Evolutionary conservation across 2,113 vertebrate species (phyloP).

Genomic region (Eonycteris spelaea): DNA sequence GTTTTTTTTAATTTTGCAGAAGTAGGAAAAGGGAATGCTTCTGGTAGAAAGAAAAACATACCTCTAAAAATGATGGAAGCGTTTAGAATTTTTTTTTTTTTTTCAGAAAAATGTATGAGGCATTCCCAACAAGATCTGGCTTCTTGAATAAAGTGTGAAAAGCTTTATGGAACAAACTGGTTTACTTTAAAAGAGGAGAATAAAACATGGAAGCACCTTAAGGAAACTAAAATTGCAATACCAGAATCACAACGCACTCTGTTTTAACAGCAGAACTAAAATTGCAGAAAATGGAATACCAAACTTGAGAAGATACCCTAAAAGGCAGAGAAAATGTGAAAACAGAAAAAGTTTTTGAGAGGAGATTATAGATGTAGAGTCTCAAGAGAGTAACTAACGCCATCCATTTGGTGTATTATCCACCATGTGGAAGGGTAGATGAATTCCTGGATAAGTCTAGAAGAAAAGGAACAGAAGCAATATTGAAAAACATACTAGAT

Average conservation of each 20-base stretch:
- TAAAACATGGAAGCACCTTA: background rate
- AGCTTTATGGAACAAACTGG: background rate
- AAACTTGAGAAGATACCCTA: background rate
- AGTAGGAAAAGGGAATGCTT: background rate
- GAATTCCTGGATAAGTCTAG: background rate
- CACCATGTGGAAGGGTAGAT: background rate
- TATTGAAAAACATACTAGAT: background rate
- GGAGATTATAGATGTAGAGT: background rate
- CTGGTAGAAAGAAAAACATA: background rate
- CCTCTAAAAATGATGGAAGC: background rate
- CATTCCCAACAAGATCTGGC: background rate
- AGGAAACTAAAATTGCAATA: background rate
- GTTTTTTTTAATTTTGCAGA: background rate
- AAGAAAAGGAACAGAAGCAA: background rate
- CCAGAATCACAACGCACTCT: background rate
- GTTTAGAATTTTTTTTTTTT: background rate
- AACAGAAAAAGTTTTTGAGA: background rate
- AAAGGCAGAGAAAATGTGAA: background rate
- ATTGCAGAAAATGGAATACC: background rate
- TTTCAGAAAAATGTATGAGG: background rate
- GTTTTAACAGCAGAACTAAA: background rate
- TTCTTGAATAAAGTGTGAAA: background rate
- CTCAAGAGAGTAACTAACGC: background rate
- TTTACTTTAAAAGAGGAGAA: background rate
- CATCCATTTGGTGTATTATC: background rate